Conservation (phyloP, 2,797 vertebrate genomes). For the Myotis daubentonii region DNA sequence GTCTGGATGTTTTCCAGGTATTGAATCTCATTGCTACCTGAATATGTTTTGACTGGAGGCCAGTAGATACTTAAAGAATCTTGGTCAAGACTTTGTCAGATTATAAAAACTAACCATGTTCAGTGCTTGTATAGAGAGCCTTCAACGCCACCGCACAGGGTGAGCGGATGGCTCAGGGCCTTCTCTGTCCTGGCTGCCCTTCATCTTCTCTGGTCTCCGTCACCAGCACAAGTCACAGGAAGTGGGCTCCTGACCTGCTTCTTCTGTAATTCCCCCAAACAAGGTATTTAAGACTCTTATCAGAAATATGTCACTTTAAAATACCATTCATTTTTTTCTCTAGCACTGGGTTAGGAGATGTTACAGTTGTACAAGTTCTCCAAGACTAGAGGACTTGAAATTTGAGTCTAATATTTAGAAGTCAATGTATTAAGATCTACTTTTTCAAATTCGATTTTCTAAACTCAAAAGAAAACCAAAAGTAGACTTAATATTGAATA, state of each 20-base stretch:
- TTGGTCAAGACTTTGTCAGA: slow-evolving; percentile 31
- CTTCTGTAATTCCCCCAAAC: not conserved
- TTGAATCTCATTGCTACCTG: not conserved
- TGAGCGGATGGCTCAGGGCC: not conserved
- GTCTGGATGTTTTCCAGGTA: slow-evolving; percentile 9
- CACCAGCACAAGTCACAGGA: not conserved
- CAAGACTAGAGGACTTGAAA: not conserved
- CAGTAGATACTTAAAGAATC: not conserved
- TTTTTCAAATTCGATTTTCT: slow-evolving; percentile 51
- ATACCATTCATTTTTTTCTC: not conserved
- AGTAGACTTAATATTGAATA: slow-evolving; percentile 14
- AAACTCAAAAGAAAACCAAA: slow-evolving; percentile 38
- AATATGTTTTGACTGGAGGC: slow-evolving; percentile 11
- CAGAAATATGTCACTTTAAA: not conserved
- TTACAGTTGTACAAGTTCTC: not conserved
- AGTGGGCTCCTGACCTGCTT: not conserved
- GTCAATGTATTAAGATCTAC: slow-evolving; percentile 5
- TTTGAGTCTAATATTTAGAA: slow-evolving; percentile 44
- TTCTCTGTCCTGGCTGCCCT: not conserved
- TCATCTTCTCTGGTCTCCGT: not conserved
- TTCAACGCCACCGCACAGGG: not conserved
- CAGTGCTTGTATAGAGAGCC: not conserved
- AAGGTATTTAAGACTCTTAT: not conserved
- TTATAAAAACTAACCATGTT: not conserved
- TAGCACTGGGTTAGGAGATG: not conserved